Evolutionary conservation across 2,113 vertebrate species (phyloP), one percentile per base, ranked within the genome.

Genomic region (Sprattus sprattus): DNA sequence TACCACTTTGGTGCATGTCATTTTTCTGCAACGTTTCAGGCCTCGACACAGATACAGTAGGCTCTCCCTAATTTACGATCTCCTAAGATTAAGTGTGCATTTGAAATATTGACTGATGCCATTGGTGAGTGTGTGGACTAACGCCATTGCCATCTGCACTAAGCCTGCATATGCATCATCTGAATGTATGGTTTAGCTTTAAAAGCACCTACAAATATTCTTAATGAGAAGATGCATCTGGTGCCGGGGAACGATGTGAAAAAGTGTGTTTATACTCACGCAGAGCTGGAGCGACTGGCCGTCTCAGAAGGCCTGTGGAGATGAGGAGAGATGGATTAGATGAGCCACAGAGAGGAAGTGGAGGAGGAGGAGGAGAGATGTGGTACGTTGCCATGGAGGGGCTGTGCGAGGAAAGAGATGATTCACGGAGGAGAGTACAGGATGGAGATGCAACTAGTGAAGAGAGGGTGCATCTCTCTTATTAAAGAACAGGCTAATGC

Each of bases 401-500:
- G n/a, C 2, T 71, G 25, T 71, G 13, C 15, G 71, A 15, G 32
- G 71, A 39, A 16, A 15, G 32, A 78, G 45, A 47, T 86, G 44
- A 86, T 82, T 67, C 54, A 82, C 32, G 28, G 25, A 39, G 71
- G 9, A 39, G 10, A 6, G 54, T 22, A 20, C 18, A 22, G 18
- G 18, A 20, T 18, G 18, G 5, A 22, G 54, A 60, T 60, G 18
- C 54, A 60, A n/a, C 78, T 39, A 57, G 82, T 28, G 57, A n/a
- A 46, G 8, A 87, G 80, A 49, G 78, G 25, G 32, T 25, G 87
- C 87, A 87, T 87, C 84, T 84, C 60, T 85, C 60, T 50, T 84
- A 88, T 86, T 88, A 87, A 84, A 90, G 84, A 81, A 71, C 54
- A 54, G 78, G 57, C 81, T 90, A 87, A 88, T 90, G 89, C 64